These are phyloP conservation scores for Pipistrellus kuhlii DNA, from an alignment of 2,797 vertebrate genomes.

Conservation along the genomic window DNA sequence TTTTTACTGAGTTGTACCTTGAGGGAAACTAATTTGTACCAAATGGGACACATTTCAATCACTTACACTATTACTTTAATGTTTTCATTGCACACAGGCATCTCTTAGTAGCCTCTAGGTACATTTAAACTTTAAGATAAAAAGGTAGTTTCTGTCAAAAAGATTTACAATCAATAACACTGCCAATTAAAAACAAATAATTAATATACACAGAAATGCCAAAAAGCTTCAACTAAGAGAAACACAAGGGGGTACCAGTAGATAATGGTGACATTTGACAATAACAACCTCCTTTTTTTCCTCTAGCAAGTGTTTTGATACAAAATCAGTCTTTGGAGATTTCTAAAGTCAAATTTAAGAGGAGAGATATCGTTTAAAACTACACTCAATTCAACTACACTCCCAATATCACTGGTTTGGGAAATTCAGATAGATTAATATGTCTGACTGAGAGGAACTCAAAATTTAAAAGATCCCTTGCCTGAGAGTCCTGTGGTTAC, in stretches of 20 bases:
- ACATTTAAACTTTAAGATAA: slow-evolving; percentile 73
- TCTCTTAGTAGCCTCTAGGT: slow-evolving; percentile 63
- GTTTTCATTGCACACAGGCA: slow-evolving; percentile 56
- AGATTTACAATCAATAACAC: slow-evolving; percentile 66
- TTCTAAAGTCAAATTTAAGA: slow-evolving; percentile 14
- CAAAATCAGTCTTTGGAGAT: slow-evolving; percentile 40
- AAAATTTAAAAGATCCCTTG: slow-evolving; percentile 31
- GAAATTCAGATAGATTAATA: slow-evolving; percentile 29
- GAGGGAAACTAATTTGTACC: slow-evolving; percentile 58
- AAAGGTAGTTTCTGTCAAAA: slow-evolving; percentile 71
- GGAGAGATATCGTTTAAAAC: slow-evolving; percentile 12
- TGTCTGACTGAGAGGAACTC: slow-evolving; percentile 4
- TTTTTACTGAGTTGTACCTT: slow-evolving; percentile 42
- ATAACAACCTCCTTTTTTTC: background rate
- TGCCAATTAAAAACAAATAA: slow-evolving; percentile 69
- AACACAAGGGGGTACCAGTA: background rate
- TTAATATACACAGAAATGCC: slow-evolving; percentile 57
- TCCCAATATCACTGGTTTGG: background rate
- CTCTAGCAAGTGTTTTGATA: background rate
- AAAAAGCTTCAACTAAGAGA: slow-evolving; percentile 59
- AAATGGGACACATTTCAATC: slow-evolving; percentile 57
- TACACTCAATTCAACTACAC: background rate
- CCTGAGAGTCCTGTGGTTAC: background rate
- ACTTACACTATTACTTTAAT: slow-evolving; percentile 63
- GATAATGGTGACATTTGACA: background rate